Evolutionary conservation across 2,797 vertebrate species (phyloP), one percentile per base, ranked within the genome.

Genomic region (Microctenopoma stevenorrisi): DNA sequence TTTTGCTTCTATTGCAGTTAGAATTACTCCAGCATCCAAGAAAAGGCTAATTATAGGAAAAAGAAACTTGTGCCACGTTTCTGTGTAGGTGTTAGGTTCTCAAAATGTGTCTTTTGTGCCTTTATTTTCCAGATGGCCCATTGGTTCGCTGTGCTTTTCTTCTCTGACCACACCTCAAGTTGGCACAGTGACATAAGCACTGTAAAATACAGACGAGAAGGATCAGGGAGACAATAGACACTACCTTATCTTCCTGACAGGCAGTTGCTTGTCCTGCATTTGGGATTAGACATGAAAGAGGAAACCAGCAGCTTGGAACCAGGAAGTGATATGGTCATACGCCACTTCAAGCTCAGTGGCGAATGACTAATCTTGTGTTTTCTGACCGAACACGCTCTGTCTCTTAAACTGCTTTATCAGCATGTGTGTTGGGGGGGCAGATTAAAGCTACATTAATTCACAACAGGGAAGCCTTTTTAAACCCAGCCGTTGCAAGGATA

Each of bases 401-500:
- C 70, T 76, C 67, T 58, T 54, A 62, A 53, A 52, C 74, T 8
- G 58, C 69, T 84, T 83, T 79, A 88, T 87, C 79, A 55, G 66
- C 1, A 11, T 58, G 84, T 79, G 87, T 61, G 30, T 33, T 33
- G 68, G 82, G 84, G 77, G 47, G 72, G 55, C 81, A 86, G 90
- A 92, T 91, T 91, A 91, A 83, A 79, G 73, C 65, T 74, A 87
- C 86, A 87, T 91, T 90, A 88, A 89, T 88, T 85, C 83, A 82
- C 86, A 79, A 84, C 78, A 51, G 85, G 81, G 74, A 83, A 75
- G 72, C 68, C 76, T 78, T 84, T 88, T 90, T 66, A 81, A 86
- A 86, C 76, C 35, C 71, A 74, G 76, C 49, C 52, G 28, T 46
- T 40, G 33, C 40, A 2, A 61, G 79, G 78, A 88, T 88, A 81